These are phyloP conservation scores for Heliopora coerulea DNA, from an alignment of 92 coral and sea anemone species.

Conservation along the genomic window DNA sequence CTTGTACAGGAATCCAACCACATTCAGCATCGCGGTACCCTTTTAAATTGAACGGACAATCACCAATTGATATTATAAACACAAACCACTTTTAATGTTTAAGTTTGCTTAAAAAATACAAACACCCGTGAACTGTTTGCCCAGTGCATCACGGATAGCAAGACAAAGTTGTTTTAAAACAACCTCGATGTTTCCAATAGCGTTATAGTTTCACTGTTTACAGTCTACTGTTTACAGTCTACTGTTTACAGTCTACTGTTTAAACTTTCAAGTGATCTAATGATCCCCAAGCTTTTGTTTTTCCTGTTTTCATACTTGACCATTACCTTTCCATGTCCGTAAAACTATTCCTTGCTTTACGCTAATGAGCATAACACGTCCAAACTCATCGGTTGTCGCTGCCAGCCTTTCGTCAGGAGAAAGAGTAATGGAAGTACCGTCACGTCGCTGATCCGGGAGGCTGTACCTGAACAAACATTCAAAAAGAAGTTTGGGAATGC, in stretches of 20 bases:
- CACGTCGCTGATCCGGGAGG: constrained; percentile 80
- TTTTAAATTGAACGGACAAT: background rate
- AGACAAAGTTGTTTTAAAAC: no score
- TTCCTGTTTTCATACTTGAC: no score
- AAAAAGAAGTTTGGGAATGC: background rate
- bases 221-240: no score
- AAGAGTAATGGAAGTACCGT: constrained; percentile 79
- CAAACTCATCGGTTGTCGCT: constrained; percentile 95
- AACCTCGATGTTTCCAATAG: no score
- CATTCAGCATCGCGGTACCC: constrained; percentile 99
- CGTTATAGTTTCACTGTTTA: no score
- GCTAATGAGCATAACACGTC: constrained; percentile 87
- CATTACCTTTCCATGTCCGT: constrained; percentile 94
- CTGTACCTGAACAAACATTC: constrained; percentile 63
- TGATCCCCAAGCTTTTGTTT: no score
- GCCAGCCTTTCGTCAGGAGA: constrained; percentile 94
- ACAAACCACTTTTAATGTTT: no score
- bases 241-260: no score
- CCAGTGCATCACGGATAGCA: no score
- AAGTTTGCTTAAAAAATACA: no score
- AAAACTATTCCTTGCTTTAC: constrained; percentile 75
- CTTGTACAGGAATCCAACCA: constrained; percentile 95
- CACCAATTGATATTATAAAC: background rate
- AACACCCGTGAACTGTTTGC: no score
- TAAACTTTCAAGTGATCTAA: no score